Base-by-base conservation (phyloP, 2,888 invertebrate genomes). In the Drosophila suboccidentalis region DNA sequence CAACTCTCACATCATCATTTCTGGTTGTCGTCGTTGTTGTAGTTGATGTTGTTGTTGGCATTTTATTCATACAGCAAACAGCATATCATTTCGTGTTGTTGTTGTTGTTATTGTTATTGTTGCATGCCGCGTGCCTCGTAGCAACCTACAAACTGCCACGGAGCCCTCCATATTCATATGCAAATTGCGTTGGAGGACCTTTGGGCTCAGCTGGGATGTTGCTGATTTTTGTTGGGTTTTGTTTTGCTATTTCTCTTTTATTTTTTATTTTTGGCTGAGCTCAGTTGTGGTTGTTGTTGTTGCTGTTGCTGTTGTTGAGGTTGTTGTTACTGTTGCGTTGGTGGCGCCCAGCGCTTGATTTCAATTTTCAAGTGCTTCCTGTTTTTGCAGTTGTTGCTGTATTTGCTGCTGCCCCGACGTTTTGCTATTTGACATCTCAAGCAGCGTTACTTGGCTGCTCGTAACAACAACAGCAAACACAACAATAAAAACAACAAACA, bases 301-400 rank as follows among this genome's bases (percentile, higher is more conserved):
- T 72, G 51, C 51, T 63, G 36, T 43, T 71, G 59, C 32, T 51
- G 54, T 34, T 67, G 54, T 61, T 76, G 51, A 26, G 60, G 64
- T 59, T 59, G 51, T 44, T 61, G 34, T 71, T 72, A 34, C 43
- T 69, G 57, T 60, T 55, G 79, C 68, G 81, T 75, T 72, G 74
- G 79, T 83, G 87, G 84, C 85, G 85, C 84, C 76, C 62, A 69
- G 78, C 75, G 84, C 72, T 82, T 82, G 87, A 87, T 87, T 87
- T 85, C 85, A 82, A 87, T 85, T 84, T 85, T 85, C 80, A 84
- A 87, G 85, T 85, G 80, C 75, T 87, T 85, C 85, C 85, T 87
- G 84, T 70, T 75, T 75, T 50, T 68, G 64, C 54, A 50, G 75
- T 70, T 69, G 68, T 68, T 78, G 72, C 69, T 64, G 65, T 50